Percentiles rank a stretch among this genome's conserved stretches.
Conservation (phyloP, 2,113 vertebrate genomes). For the Struthidea cinerea region DNA sequence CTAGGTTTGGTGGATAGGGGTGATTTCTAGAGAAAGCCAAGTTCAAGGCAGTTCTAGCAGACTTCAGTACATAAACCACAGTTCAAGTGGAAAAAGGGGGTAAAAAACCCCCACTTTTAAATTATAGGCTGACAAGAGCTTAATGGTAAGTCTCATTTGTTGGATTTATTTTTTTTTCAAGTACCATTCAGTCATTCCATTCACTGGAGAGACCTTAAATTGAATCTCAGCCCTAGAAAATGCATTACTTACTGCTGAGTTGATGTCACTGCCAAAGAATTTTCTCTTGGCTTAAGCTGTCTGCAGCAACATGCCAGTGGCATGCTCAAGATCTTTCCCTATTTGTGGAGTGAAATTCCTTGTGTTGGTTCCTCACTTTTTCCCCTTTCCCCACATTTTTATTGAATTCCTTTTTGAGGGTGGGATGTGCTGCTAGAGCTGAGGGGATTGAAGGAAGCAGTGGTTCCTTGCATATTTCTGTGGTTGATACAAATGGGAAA, state of each 20-base stretch:
- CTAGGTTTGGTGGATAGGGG: neutral
- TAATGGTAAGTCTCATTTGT: neutral
- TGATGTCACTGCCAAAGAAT: conserved; percentile 68
- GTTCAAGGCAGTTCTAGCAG: neutral
- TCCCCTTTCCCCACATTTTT: neutral
- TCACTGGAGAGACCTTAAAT: conserved; percentile 30
- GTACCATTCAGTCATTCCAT: conserved; percentile 1
- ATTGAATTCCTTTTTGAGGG: neutral
- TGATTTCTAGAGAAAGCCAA: neutral
- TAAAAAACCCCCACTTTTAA: neutral
- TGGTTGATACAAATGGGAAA: neutral
- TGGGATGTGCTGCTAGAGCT: neutral
- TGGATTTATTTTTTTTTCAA: neutral
- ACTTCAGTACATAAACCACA: neutral
- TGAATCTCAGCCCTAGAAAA: conserved; percentile 52
- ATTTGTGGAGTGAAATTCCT: neutral
- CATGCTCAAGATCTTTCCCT: conserved; percentile 2
- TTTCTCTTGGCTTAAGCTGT: conserved; percentile 50
- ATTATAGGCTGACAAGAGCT: neutral
- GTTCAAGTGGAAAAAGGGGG: neutral
- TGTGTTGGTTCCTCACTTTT: neutral
- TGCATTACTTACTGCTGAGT: conserved; percentile 38
- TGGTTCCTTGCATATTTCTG: neutral
- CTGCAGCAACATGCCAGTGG: conserved; percentile 51
- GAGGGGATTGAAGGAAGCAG: neutral